Conservation (phyloP, 2,888 invertebrate genomes). For the Ennomos quercinarius region DNA sequence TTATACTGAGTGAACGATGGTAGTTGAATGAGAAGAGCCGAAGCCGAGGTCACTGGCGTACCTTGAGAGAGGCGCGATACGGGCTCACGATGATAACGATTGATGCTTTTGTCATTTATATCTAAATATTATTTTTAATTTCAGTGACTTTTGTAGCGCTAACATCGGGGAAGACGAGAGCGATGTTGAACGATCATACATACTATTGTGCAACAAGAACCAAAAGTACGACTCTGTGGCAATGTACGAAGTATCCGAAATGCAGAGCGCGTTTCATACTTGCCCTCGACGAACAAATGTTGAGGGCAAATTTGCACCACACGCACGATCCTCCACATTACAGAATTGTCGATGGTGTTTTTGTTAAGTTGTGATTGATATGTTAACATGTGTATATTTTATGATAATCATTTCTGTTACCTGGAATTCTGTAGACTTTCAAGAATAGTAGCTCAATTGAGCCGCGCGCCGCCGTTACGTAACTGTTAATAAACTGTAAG, state of each 20-base stretch:
- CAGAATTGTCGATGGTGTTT: constrained; percentile 12
- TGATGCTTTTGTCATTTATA: too few species aligned
- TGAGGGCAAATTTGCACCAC: constrained; percentile 5
- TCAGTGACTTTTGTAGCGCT: constrained; percentile 13
- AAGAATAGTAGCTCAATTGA: too few species aligned
- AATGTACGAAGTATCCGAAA: constrained; percentile 10
- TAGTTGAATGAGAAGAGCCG: too few species aligned
- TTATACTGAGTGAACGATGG: too few species aligned
- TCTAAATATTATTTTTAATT: background rate
- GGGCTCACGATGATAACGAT: too few species aligned
- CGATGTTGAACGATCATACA: constrained; percentile 12
- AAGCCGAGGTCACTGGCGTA: too few species aligned
- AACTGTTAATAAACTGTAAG: too few species aligned
- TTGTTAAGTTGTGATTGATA: background rate
- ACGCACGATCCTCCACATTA: constrained; percentile 17
- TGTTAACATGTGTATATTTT: too few species aligned
- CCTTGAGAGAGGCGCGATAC: too few species aligned
- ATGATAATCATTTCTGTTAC: too few species aligned
- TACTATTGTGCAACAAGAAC: constrained; percentile 1
- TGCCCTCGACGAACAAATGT: constrained; percentile 3
- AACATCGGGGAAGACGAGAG: constrained; percentile 10
- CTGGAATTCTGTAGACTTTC: too few species aligned
- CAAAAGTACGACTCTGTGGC: constrained; percentile 8
- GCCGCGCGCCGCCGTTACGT: too few species aligned
- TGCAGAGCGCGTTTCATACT: constrained; percentile 15